These are phyloP conservation scores for Oncorhynchus kisutch DNA, from an alignment of 2,113 vertebrate species.

Conservation along the genomic window DNA sequence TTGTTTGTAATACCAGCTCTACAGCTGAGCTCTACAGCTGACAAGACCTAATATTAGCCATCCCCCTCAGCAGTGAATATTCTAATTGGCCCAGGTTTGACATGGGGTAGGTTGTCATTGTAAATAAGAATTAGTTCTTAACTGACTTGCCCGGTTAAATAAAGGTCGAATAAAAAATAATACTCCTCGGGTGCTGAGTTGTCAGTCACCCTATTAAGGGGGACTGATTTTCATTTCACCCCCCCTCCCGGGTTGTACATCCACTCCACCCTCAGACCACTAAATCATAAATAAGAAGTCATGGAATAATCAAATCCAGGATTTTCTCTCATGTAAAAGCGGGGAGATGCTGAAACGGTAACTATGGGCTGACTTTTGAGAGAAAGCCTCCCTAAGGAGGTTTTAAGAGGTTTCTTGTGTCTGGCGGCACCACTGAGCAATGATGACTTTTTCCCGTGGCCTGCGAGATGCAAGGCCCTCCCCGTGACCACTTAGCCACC, in stretches of 20 bases:
- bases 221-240: too few relatives aligned
- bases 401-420: slow-evolving; percentile 60
- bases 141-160: too few relatives aligned
- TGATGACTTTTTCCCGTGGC: slow-evolving; percentile 45
- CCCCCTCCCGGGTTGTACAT: too few relatives aligned
- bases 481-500: slow-evolving; percentile 17
- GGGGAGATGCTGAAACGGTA: slow-evolving; percentile 31
- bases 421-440: slow-evolving; percentile 37
- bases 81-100: neutral
- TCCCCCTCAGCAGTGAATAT: too few relatives aligned
- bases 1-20: too few relatives aligned
- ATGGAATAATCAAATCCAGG: neutral
- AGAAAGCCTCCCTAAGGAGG: slow-evolving; percentile 40
- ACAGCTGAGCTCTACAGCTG: too few relatives aligned
- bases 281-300: neutral
- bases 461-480: slow-evolving; percentile 42
- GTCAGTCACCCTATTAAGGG: too few relatives aligned
- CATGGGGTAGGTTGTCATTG: too few relatives aligned
- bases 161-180: too few relatives aligned
- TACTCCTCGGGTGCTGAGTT: neutral
- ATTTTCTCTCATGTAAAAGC: slow-evolving; percentile 18
- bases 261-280: neutral
- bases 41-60: too few relatives aligned
- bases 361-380: slow-evolving; percentile 54
- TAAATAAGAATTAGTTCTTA: too few relatives aligned